Evolutionary conservation across 2,797 vertebrate genomes (phyloP), one percentile per base, ranked within the genome.

Genomic region (Tragopan temminckii): DNA sequence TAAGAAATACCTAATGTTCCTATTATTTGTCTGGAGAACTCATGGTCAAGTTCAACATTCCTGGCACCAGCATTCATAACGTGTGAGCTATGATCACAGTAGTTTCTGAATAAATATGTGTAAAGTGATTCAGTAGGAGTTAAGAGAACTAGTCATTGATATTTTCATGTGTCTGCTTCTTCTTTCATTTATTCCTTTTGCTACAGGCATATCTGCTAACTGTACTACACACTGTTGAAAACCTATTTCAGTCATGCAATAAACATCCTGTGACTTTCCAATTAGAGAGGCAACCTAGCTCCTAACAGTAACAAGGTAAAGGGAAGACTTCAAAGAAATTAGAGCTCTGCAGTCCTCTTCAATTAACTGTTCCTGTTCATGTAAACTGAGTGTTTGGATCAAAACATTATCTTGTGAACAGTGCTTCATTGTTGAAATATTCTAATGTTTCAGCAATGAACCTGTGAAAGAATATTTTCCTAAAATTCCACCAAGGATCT

Each of bases 1-100:
- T 81, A 87, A 91, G 75, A 89, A 92, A 33, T 92, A 76, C 63
- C 83, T 94, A 81, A 94, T 94, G 66, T 80, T 33, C 55, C 10
- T 84, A 38, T 77, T 82, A 77, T 95, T 93, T 93, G 68, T 93
- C 80, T 94, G 81, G 79, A 90, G 38, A 92, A 87, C 62, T 90
- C 84, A 80, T 1, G 1, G 33, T 78, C 58, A 75, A 21, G 27
- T 87, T 85, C 71, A 90, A 83, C 17, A 55, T 53, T 93, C 58
- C 69, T 91, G 72, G 71, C 64, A 64, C 12, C 31, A 78, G 27
- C 53, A 84, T 82, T 42, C 18, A 6, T 43, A 40, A 81, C 6
- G 43, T 88, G 78, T 63, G 67, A 79, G 19, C 31, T 88, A 48
- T 8, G 21, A 78, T 20, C 33, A 79, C 21, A 29, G 53, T 42